These are phyloP conservation scores for Artibeus lituratus DNA, from an alignment of 2,797 vertebrate species.

Conservation along the genomic window DNA sequence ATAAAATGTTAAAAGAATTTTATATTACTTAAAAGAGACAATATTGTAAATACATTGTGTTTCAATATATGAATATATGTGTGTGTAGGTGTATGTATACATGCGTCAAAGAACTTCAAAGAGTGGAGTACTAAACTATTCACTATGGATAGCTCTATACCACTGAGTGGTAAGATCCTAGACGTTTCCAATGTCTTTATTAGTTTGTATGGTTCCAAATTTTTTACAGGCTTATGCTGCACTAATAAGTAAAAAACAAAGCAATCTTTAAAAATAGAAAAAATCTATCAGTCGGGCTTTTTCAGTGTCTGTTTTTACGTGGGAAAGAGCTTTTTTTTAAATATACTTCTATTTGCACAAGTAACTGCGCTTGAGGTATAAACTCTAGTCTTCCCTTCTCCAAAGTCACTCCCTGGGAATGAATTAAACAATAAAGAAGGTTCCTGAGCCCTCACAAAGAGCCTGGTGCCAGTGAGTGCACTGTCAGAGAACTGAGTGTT, in stretches of 20 bases:
- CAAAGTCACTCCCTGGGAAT: neutral
- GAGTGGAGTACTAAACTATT: neutral
- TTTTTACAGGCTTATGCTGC: neutral
- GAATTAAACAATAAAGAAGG: neutral
- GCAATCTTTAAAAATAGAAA: neutral
- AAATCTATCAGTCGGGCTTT: neutral
- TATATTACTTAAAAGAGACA: neutral
- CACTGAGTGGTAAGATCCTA: neutral
- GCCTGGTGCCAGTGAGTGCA: neutral
- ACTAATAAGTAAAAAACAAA: neutral
- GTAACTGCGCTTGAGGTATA: neutral
- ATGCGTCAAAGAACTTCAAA: neutral
- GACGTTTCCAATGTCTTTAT: neutral
- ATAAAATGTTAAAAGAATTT: too few relatives aligned
- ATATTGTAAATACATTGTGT: neutral
- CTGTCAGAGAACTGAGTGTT: neutral
- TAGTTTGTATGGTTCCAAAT: neutral
- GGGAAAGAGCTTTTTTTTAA: neutral
- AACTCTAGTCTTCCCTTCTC: neutral
- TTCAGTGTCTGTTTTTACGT: neutral
- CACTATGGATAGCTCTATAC: neutral
- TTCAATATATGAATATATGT: neutral
- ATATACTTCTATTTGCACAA: neutral
- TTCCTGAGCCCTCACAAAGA: neutral
- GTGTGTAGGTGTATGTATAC: neutral